These are phyloP conservation scores for Spodoptera littoralis DNA, from an alignment of 2,888 invertebrate species.

Conservation along the genomic window DNA sequence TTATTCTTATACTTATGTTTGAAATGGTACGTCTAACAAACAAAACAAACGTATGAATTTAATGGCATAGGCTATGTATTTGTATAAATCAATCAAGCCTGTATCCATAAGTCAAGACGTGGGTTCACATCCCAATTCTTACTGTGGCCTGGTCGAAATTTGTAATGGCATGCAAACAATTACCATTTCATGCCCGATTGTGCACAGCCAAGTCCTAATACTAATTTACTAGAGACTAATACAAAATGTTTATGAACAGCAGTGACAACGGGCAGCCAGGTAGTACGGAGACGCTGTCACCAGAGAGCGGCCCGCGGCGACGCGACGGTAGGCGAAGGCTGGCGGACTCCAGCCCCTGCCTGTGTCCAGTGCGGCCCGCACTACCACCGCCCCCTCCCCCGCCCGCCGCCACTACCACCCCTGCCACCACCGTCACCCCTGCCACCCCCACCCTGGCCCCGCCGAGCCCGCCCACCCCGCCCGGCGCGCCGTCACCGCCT, in stretches of 20 bases:
- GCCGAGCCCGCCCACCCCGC: conserved; percentile 58
- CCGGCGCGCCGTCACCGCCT: conserved; percentile 34
- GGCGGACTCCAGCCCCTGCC: conserved; percentile 82
- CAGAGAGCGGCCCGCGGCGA: conserved; percentile 59
- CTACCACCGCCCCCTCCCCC: conserved; percentile 78
- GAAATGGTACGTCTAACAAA: too few relatives aligned
- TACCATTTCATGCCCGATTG: too few relatives aligned
- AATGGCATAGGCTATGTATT: too few relatives aligned
- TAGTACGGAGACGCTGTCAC: conserved; percentile 76
- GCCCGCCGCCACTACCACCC: conserved; percentile 49
- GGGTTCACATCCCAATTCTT: too few relatives aligned
- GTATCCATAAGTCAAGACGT: too few relatives aligned
- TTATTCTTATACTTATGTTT: conserved; percentile 19
- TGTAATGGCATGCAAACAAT: too few relatives aligned
- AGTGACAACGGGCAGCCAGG: conserved; percentile 81
- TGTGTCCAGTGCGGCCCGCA: conserved; percentile 74
- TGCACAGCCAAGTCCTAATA: too few relatives aligned
- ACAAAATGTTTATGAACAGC: conserved; percentile 66
- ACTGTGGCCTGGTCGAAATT: too few relatives aligned
- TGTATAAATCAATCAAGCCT: too few relatives aligned
- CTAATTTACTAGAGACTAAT: conserved; percentile 10
- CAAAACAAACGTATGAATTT: too few relatives aligned
- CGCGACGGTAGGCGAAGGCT: conserved; percentile 72
- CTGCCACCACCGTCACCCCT: conserved; percentile 63
- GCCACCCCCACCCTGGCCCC: conserved; percentile 43